Evolutionary conservation across 2,113 vertebrate genomes (phyloP), one percentile per base, ranked within the genome.

Genomic region (Poeciliopsis prolifica): DNA sequence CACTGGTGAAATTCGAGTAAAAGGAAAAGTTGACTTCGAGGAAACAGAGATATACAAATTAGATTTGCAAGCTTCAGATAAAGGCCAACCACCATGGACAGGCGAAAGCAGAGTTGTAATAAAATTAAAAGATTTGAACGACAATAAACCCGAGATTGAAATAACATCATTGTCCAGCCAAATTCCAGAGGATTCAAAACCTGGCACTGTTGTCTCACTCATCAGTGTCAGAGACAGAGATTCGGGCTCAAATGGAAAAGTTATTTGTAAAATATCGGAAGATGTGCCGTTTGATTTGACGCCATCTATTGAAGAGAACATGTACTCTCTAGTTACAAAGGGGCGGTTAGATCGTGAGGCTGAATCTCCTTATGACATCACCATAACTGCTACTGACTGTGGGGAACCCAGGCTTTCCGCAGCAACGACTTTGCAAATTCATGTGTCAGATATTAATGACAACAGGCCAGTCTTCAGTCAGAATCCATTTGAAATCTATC

Each of bases 281-380:
- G 42, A 87, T 62, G 66, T 92, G 30, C 91, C 93, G 0, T 94
- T 94, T 89, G 91, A 93, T 67, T 80, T 94, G 65, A 94, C n/a
- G 1, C 88, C 88, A 6, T 92, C 93, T 1, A 77, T 87, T 60
- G 78, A 93, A 29, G 89, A 92, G 13, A 94, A 94, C 63, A 87
- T 92, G 70, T 94, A 86, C 30, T 93, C 93, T 11, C 78, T 94
- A 0, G 86, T 93, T 4, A 91, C 85, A 54, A 93, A 90, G 14
- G 79, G 68, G 0, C 67, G 30, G 30, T 85, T 94, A 28, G 92
- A 94, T 30, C 60, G 93, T 83, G 93, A 94, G 65, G 15, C 1
- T 0, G 68, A 68, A 5, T 83, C 90, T 0, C 12, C 77, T 26
- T 93, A 92, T 83, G 85, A 89, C 1, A 91, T 94, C 13, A 92